Conservation (phyloP, 2,113 vertebrate genomes). For the Leuciscus idus region DNA sequence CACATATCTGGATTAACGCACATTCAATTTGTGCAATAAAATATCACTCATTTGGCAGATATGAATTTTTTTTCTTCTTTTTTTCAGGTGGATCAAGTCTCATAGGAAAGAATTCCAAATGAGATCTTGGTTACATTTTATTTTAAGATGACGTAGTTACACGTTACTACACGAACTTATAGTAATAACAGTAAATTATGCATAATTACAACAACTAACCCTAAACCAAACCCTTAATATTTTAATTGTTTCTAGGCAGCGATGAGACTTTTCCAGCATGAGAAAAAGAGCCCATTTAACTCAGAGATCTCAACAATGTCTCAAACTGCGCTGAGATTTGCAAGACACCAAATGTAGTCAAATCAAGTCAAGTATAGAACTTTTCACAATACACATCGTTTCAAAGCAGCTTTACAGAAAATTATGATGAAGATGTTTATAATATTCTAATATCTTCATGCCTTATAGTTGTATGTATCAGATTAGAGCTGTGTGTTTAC, state of each 20-base stretch:
- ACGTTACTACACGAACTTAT: too few relatives aligned
- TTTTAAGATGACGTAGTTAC: too few relatives aligned
- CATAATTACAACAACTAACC: too few relatives aligned
- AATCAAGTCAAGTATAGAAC: too few relatives aligned
- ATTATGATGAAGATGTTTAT: too few relatives aligned
- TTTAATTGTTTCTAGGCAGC: not conserved
- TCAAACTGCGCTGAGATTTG: not conserved
- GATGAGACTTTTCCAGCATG: not conserved
- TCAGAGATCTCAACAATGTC: not conserved
- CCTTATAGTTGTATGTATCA: too few relatives aligned
- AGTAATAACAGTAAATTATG: too few relatives aligned
- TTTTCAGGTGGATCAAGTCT: not conserved
- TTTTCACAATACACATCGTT: too few relatives aligned
- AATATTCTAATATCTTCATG: too few relatives aligned
- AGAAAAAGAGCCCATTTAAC: conserved; percentile 1
- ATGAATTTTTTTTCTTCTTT: not conserved
- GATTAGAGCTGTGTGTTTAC: too few relatives aligned
- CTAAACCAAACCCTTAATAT: not conserved
- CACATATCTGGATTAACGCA: not conserved
- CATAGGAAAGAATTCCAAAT: not conserved
- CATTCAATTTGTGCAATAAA: not conserved
- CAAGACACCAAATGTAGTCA: not conserved
- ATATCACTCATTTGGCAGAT: not conserved
- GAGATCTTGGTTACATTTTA: not conserved
- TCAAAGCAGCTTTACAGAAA: too few relatives aligned